Evolutionary conservation across 92 coral and sea anemone genomes (phyloP).

Genomic region (Scolanthus callimorphus): DNA sequence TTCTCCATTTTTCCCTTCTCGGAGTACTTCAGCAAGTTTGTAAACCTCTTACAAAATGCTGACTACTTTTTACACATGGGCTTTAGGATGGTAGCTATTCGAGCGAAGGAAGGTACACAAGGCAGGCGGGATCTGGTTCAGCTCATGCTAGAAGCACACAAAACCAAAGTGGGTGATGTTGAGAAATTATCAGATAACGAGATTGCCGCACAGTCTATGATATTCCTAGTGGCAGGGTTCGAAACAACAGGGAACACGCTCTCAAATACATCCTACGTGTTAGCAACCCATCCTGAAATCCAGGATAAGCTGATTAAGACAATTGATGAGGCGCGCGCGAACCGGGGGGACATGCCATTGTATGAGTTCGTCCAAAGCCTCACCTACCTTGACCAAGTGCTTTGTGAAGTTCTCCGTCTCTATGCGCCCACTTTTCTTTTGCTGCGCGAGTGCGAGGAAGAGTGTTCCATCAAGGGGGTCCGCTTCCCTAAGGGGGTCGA

Average conservation of each 20-base stretch:
- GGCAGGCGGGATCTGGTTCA: conserved; percentile 66
- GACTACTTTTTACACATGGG: conserved; percentile 52
- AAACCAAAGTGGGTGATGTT: conserved; percentile 19
- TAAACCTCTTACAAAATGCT: conserved; percentile 26
- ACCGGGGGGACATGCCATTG: conserved; percentile 22
- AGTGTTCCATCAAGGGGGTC: conserved; percentile 61
- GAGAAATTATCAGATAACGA: conserved; percentile 58
- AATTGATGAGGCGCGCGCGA: conserved; percentile 36
- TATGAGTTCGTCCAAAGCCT: conserved; percentile 54
- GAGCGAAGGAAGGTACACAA: conserved; percentile 20
- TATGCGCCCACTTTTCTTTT: conserved; percentile 57
- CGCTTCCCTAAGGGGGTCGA: conserved; percentile 69
- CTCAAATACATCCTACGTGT: conserved; percentile 42
- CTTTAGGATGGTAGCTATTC: conserved; percentile 29
- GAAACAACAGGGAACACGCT: conserved; percentile 66
- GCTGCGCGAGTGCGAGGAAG: conserved; percentile 69
- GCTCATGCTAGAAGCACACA: conserved; percentile 65
- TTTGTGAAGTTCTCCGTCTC: conserved; percentile 66
- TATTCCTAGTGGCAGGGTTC: conserved; percentile 64
- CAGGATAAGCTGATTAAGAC: conserved; percentile 57
- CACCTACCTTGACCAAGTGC: conserved; percentile 69
- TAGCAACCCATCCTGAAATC: conserved; percentile 55
- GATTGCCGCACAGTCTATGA: conserved; percentile 62
- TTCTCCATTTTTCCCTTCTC: conserved; percentile 56
- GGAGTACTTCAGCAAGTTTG: conserved; percentile 24